A percentile compares a stretch with the other conserved stretches of the same genome.
Conservation (phyloP, 2,113 vertebrate genomes). For the Platysternon megacephalum region DNA sequence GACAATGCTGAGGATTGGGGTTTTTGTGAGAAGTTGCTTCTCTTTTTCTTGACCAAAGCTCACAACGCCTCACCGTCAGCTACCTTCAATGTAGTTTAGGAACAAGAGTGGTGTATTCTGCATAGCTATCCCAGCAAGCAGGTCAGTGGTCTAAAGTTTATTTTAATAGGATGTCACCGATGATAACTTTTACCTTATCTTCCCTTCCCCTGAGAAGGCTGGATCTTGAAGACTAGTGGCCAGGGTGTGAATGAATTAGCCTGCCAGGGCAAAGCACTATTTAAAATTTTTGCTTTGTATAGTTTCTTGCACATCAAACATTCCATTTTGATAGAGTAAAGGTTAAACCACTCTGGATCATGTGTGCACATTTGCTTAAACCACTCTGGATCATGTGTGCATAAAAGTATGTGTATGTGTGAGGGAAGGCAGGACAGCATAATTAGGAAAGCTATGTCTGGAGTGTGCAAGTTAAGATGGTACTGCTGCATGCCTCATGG, state of each 20-base stretch:
- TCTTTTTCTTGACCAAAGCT: neutral
- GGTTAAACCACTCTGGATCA: conserved; percentile 9
- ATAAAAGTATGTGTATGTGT: neutral
- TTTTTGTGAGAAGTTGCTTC: neutral
- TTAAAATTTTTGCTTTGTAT: neutral
- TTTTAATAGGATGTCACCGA: neutral
- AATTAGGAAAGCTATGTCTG: conserved; percentile 45
- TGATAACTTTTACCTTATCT: neutral
- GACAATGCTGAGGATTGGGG: neutral
- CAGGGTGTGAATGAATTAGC: neutral
- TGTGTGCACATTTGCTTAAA: neutral
- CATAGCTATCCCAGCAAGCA: neutral
- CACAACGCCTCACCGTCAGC: neutral
- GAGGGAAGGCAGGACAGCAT: neutral
- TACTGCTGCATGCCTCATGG: neutral
- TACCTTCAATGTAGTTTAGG: neutral
- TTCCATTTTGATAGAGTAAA: conserved; percentile 21
- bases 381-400: neutral
- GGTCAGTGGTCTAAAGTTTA: neutral
- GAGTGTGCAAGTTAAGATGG: conserved; percentile 12
- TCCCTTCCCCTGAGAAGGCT: neutral
- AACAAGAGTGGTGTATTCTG: neutral
- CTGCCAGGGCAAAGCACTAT: neutral
- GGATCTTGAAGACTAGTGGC: neutral
- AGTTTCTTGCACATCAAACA: neutral